Conservation (phyloP, 2,888 invertebrate genomes). For the Elegia similella region DNA sequence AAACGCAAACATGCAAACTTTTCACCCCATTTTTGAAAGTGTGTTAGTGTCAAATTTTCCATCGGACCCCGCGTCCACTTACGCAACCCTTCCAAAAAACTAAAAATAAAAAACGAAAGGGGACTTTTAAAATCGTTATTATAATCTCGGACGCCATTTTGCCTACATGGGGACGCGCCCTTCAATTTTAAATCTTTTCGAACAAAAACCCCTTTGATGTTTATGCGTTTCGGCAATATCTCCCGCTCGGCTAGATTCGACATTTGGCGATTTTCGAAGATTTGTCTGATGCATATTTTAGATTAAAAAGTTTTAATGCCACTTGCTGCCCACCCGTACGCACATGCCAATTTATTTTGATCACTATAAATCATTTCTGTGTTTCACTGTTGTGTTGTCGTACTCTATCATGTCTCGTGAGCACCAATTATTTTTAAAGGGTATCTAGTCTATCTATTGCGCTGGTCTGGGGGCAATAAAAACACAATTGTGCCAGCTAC, state of each 20-base stretch:
- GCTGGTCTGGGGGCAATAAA: slow-evolving; percentile 11
- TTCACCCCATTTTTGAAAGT: slow-evolving; percentile 64
- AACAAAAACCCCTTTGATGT: slow-evolving; percentile 80
- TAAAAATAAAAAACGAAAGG: slow-evolving; percentile 65
- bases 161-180: slow-evolving; percentile 74
- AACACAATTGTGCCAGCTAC: no score
- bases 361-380: slow-evolving; percentile 48
- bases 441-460: slow-evolving; percentile 24
- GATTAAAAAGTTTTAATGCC: slow-evolving; percentile 66
- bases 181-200: slow-evolving; percentile 77
- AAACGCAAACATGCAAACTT: slow-evolving; percentile 49
- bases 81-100: slow-evolving; percentile 68
- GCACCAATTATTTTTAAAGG: slow-evolving; percentile 40
- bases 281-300: slow-evolving; percentile 74
- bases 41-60: slow-evolving; percentile 73
- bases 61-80: slow-evolving; percentile 71
- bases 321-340: slow-evolving; percentile 43
- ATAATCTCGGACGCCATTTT: slow-evolving; percentile 81
- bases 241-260: slow-evolving; percentile 67
- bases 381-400: slow-evolving; percentile 44
- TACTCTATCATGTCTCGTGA: slow-evolving; percentile 41
- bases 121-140: slow-evolving; percentile 80
- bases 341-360: slow-evolving; percentile 45
- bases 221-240: slow-evolving; percentile 77
- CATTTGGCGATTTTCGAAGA: slow-evolving; percentile 75